Evolutionary conservation across 1,140 invertebrate species (phyloP), one percentile per base, ranked within the genome.

Genomic region (Listronotus oregonensis): DNA sequence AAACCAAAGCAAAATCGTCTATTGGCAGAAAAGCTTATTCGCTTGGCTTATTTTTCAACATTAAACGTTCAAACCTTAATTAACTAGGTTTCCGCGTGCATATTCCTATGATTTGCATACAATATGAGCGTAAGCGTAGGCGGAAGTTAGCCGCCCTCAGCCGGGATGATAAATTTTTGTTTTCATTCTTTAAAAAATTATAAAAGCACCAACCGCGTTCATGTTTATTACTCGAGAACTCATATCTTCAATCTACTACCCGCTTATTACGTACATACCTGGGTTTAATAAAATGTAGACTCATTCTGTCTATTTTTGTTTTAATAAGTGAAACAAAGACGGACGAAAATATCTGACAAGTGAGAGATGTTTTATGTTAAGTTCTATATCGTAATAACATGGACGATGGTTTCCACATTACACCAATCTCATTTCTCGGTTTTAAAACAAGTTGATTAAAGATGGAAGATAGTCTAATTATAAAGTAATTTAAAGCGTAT

Each of bases 51-150:
- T 27, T 15, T 39, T 52, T 27, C 31, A 37, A 32, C 50, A 52
- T 15, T 39, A 52, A 52, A 34, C 31, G 11, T 52, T 52, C 37
- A 32, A 39, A 52, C 34, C 31, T 39, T 31, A 52, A 52, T 52
- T 32, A 32, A 52, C 31, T 8, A 32, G 50, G 50, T 52, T 52
- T 37, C 50, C 34, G 27, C 58, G 58, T 61, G 58, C 42, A 54
- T 46, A 63, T 63, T 63, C 50, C 50, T 54, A 63, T 63, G 50
- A 63, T 63, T 63, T 54, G 50, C 60, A 63, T 63, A 63, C 60
- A 63, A 63, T 63, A 63, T 63, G 60, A 63, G 27, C 50, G 60
- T 55, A 55, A 54, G 46, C 60, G 50, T 54, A 63, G 60, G 60
- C 60, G 60, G 60, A 63, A 63, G 60, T 47, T 18, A 51, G 49